Conservation (phyloP, 2,888 invertebrate genomes). For the Zygothrica quintamaculata region DNA sequence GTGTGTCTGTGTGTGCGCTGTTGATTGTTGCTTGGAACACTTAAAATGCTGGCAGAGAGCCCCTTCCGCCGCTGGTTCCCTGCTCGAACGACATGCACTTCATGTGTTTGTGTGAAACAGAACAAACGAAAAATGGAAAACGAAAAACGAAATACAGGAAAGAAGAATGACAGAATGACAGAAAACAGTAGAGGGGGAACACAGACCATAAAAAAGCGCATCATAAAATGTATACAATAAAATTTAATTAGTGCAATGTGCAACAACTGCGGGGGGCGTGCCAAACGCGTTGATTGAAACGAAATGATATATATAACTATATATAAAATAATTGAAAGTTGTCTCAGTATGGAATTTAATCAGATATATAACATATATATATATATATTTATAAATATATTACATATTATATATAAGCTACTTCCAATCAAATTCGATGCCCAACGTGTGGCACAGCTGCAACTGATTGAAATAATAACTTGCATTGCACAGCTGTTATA, state of each 20-base stretch:
- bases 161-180: not conserved
- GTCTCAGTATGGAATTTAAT: not conserved
- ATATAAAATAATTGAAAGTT: not conserved
- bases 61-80: not conserved
- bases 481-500: too few relatives aligned
- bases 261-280: constrained; percentile 15
- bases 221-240: constrained; percentile 59
- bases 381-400: too few relatives aligned
- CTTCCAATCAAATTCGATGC: too few relatives aligned
- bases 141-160: not conserved
- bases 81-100: constrained; percentile 4
- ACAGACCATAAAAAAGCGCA: constrained; percentile 37
- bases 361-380: not conserved
- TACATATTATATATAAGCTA: too few relatives aligned
- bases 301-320: too few relatives aligned
- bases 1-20: constrained; percentile 20
- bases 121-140: not conserved
- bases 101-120: constrained; percentile 1
- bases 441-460: too few relatives aligned
- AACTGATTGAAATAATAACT: too few relatives aligned
- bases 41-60: constrained; percentile 31
- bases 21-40: constrained; percentile 21
- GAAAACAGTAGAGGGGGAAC: not conserved
- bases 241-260: constrained; percentile 64
- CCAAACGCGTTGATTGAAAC: constrained; percentile 10